Percentiles rank a stretch among this genome's conserved stretches.
phyloP scores from a whole-genome alignment of 2,113 vertebrate genomes.

The Leptocoma aspasia region DNA sequence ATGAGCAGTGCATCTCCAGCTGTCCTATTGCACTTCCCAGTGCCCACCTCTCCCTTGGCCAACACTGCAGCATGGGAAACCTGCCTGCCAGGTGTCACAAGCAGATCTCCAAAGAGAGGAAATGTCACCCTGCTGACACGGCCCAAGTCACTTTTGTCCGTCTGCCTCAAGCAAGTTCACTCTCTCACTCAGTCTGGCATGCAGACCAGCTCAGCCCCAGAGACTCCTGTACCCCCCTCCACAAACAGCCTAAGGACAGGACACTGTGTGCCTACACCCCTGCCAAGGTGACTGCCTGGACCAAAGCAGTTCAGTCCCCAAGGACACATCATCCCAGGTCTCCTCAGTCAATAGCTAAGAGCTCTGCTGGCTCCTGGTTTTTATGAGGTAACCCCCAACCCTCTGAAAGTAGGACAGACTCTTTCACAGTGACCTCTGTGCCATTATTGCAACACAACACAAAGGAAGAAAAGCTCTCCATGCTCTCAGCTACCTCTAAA shows the following conservation, averaged over 20 bases:
- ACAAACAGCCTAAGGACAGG: neutral
- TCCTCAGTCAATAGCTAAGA: neutral
- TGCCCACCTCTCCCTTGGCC: neutral
- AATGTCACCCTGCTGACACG: neutral
- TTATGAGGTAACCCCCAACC: neutral
- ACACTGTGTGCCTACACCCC: neutral
- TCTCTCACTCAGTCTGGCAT: accelerated
- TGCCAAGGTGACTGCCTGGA: neutral
- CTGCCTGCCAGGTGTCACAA: neutral
- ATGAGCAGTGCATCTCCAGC: neutral
- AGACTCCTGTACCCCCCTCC: neutral
- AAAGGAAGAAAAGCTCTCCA: conserved; percentile 6
- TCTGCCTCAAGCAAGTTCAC: accelerated
- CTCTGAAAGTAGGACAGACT: neutral
- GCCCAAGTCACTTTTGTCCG: neutral
- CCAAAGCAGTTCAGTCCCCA: neutral
- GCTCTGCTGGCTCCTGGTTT: neutral
- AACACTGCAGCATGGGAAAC: accelerated
- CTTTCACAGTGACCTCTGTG: neutral
- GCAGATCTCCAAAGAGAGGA: neutral
- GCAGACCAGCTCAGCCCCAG: neutral
- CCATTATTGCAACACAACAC: neutral
- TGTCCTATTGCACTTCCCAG: neutral
- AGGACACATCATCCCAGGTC: neutral
- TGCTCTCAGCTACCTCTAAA: neutral